phyloP scores from a whole-genome alignment of 2,797 vertebrate genomes.

The Tympanoctomys barrerae region DNA sequence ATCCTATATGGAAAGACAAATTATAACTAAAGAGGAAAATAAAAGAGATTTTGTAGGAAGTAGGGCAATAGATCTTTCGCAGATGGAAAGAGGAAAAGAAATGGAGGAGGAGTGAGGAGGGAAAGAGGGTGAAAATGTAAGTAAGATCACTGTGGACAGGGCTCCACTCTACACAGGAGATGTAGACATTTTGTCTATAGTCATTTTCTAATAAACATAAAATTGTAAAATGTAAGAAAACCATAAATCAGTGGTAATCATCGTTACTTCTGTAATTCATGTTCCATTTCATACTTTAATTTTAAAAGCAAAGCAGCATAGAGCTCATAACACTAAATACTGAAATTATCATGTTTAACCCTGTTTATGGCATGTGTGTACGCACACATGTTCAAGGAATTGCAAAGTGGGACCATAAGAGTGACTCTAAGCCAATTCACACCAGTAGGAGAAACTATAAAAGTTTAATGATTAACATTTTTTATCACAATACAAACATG shows the following conservation, averaged over 20 bases:
- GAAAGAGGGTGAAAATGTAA: background rate
- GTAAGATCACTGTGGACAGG: background rate
- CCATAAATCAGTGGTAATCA: background rate
- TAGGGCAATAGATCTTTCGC: background rate
- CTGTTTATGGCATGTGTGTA: background rate
- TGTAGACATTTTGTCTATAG: background rate
- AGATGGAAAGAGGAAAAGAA: background rate
- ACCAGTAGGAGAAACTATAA: background rate
- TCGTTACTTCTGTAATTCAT: background rate
- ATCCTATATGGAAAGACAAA: background rate
- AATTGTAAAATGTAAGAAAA: background rate
- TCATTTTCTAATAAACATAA: background rate
- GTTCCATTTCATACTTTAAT: slow-evolving; percentile 37
- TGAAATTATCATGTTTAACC: background rate
- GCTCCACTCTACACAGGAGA: background rate
- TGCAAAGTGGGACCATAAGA: background rate
- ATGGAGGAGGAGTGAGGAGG: background rate
- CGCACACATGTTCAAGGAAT: background rate
- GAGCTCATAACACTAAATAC: background rate
- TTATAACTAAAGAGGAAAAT: background rate
- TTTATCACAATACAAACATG: background rate
- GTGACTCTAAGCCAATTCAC: background rate
- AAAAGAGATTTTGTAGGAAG: background rate
- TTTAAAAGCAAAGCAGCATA: background rate
- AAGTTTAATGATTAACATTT: background rate